Evolutionary conservation across 2,797 vertebrate genomes (phyloP).

Genomic region (Gymnoscopelus microlampas): DNA sequence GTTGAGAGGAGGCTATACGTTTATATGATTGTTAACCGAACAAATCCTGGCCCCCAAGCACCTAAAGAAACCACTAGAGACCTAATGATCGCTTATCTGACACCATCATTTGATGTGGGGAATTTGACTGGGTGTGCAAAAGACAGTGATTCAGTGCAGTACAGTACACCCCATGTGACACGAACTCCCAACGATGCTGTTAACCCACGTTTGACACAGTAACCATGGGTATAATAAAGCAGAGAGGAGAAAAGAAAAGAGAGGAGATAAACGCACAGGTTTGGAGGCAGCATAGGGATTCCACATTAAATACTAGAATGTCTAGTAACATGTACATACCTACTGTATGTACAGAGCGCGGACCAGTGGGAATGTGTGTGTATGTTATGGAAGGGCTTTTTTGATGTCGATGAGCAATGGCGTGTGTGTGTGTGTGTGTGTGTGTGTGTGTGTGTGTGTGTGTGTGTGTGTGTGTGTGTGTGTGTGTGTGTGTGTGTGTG

Average conservation of each 20-base stretch:
- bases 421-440: neutral
- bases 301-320: too few relatives aligned
- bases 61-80: constrained; percentile 19
- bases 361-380: too few relatives aligned
- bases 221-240: neutral
- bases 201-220: constrained; percentile 6
- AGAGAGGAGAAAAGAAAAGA: too few relatives aligned
- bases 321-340: too few relatives aligned
- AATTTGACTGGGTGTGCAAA: too few relatives aligned
- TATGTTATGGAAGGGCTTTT: too few relatives aligned
- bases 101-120: too few relatives aligned
- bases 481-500: constrained; percentile 9
- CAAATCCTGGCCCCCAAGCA: constrained; percentile 27
- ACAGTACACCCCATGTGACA: neutral
- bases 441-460: neutral
- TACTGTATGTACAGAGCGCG: too few relatives aligned
- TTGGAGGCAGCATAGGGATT: too few relatives aligned
- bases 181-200: constrained; percentile 3
- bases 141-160: neutral
- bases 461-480: neutral
- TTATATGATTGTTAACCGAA: constrained; percentile 57
- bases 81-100: constrained; percentile 14
- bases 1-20: constrained; percentile 45
- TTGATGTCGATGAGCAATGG: neutral
- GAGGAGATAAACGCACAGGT: too few relatives aligned